phyloP scores from a whole-genome alignment of 2,113 vertebrate genomes.

The Gambusia affinis region DNA sequence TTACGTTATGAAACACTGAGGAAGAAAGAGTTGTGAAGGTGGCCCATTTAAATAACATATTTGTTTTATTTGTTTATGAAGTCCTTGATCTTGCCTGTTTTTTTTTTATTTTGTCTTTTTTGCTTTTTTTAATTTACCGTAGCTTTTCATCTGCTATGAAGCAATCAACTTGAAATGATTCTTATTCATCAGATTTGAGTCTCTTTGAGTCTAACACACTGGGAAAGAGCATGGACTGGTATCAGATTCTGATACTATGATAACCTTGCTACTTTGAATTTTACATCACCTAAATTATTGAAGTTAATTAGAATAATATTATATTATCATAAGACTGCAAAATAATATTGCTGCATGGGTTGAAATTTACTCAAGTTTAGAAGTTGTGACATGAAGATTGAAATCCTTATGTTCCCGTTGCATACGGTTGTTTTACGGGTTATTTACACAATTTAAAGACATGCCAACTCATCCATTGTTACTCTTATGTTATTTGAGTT shows the following conservation, averaged over 20 bases:
- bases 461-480: background rate
- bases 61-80: conserved; percentile 12
- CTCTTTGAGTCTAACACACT: background rate
- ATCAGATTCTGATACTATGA: background rate
- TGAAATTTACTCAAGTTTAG: background rate
- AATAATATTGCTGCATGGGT: too few species aligned
- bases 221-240: background rate
- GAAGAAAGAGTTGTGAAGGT: conserved; percentile 46
- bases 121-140: conserved; percentile 1
- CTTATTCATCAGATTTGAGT: background rate
- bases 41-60: conserved; percentile 34
- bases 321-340: too few species aligned
- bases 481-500: too few species aligned
- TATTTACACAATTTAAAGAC: background rate
- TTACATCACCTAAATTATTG: too few species aligned
- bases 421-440: background rate
- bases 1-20: conserved; percentile 72
- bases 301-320: too few species aligned
- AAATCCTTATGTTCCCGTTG: background rate
- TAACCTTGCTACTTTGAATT: background rate
- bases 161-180: conserved; percentile 4
- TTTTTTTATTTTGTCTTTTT: conserved; percentile 4
- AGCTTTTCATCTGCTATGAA: conserved; percentile 17
- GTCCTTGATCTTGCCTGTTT: background rate
- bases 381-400: background rate